Base-by-base conservation (phyloP, 2,113 vertebrate species). In the Cephalopholis sonnerati region DNA sequence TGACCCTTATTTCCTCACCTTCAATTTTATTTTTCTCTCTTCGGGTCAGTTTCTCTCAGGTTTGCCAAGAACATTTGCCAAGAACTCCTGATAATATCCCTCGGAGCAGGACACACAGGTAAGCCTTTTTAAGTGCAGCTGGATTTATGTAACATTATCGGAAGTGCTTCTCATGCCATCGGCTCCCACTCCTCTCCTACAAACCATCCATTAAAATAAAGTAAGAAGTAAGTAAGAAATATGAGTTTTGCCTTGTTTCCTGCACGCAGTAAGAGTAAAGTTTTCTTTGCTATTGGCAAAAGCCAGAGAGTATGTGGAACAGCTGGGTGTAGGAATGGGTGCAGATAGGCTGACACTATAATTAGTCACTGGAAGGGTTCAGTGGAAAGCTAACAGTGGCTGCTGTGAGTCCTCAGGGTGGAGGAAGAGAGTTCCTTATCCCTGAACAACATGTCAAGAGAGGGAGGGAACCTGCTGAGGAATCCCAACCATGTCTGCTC, bases 331-430 rank as follows among this genome's bases (percentile, higher is more conserved):
- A 85, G 79, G 74, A 82, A 75, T 77, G 76, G 58, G 59, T 71
- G 48, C 74, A 77, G 77, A 91, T 87, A 78, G 66, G 58, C 63
- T 78, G 86, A 89, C 77, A 61, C 90, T 89, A 77, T 88, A 85
- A 91, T 92, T 91, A 83, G 88, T 84, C 88, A 85, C 67, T 76
- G 62, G 74, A 55, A 79, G 70, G 72, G 80, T 71, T 90, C 81
- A 2, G 53, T 64, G 78, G 62, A 92, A 88, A 84, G 75, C 85
- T 72, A 89, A 93, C 76, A 88, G 87, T 73, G 75, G n/a, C 82
- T 41, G 53, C 66, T 84, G 68, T 54, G 63, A 83, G 83, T 84
- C 58, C 58, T 82, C 74, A 66, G 73, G 44, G 13, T 74, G 79
- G 81, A 77, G 53, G 64, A 79, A 70, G 74, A 88, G 79, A 74